Conservation (phyloP, 2,888 invertebrate genomes). For the Cantharis lateralis region DNA sequence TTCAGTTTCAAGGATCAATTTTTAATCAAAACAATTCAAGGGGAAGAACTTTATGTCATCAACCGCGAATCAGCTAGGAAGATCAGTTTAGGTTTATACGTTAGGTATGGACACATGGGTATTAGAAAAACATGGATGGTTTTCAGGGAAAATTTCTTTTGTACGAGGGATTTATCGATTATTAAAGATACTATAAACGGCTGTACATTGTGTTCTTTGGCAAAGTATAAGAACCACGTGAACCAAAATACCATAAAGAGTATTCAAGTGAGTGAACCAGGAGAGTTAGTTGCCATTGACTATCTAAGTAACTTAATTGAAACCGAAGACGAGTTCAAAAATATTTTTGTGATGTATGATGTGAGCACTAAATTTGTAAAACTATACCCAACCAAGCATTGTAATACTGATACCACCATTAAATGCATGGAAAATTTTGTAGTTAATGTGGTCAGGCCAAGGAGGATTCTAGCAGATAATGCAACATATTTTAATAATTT, state of each 20-base stretch:
- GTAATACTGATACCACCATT: no score
- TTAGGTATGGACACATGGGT: slow-evolving; percentile 1
- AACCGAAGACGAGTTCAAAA: no score
- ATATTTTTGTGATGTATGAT: no score
- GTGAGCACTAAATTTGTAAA: no score
- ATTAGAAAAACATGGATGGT: slow-evolving; percentile 5
- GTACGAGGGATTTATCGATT: background rate
- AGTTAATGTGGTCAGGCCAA: no score
- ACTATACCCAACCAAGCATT: no score
- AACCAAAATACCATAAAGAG: background rate
- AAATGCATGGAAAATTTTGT: no score
- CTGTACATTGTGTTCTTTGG: slow-evolving; percentile 1
- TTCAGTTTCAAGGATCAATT: background rate
- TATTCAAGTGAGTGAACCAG: background rate
- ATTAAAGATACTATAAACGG: background rate
- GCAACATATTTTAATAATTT: no score
- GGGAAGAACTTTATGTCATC: background rate
- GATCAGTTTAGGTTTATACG: background rate
- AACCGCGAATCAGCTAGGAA: background rate
- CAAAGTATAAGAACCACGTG: slow-evolving; percentile 1
- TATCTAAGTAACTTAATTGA: background rate
- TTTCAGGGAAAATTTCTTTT: background rate
- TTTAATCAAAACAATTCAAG: background rate
- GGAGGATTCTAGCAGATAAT: no score
- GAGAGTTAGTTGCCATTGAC: background rate